Base-by-base conservation (phyloP, 1,140 invertebrate species). In the Helicoverpa armigera region DNA sequence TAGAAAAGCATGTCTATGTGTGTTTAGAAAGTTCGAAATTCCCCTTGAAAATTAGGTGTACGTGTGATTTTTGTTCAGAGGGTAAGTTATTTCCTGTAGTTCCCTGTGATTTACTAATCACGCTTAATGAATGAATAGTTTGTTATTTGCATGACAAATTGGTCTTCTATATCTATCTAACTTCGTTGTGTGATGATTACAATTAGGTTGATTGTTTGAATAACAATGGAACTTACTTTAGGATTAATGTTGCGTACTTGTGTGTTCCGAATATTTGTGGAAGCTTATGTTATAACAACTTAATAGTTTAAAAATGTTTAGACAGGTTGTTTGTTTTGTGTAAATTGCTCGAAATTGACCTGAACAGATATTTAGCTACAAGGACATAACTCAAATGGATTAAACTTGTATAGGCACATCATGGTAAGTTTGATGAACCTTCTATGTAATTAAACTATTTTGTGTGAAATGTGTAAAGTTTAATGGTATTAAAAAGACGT, bases 1-100 rank as follows among this genome's bases (percentile, higher is more conserved):
- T 92, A 92, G 90, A 83, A 84, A 83, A 91, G 91, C 91, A 92
- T 92, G 91, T 89, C 74, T 84, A 88, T 92, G 85, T 91, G 88
- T 91, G 87, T 91, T 89, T 92, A 92, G 90, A 88, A 74, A 89
- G 78, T 85, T 85, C 72, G 81, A 83, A 77, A 86, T 77, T 83
- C 79, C 78, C 83, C 84, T 87, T 82, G 78, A 85, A 86, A 88
- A 89, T 85, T 91, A 88, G 89, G 88, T 91, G 88, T 89, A 84
- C 88, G 56, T 80, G 85, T 87, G 84, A 88, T 81, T 90, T 82
- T 88, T 84, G 85, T 79, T 69, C 50, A 63, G 65, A 84, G 61
- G 91, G 91, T 92, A 90, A 91, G 90, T 53, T 77, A 18, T 72
- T 77, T 63, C 77, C 78, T 82, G 84, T 86, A 86, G 84, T 80